These are phyloP conservation scores for Heterohyrax brucei DNA, from an alignment of 2,797 vertebrate species.

Conservation along the genomic window DNA sequence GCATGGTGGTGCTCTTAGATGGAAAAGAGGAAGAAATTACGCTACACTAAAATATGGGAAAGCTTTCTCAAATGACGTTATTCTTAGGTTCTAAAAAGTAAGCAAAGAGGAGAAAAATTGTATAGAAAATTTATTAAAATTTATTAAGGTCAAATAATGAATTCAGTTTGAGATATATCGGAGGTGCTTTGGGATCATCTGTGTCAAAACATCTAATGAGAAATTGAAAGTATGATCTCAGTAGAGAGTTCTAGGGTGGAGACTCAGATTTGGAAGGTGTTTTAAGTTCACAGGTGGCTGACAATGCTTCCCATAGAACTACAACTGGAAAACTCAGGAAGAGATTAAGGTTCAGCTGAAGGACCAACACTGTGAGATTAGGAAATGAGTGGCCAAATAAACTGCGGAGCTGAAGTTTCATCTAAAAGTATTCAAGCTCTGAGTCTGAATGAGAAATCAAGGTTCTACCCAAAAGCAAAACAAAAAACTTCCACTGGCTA, in stretches of 20 bases:
- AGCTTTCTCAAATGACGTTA: slow-evolving; percentile 1
- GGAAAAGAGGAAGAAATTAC: not conserved
- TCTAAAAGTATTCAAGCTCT: not conserved
- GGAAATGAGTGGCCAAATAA: not conserved
- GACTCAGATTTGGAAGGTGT: not conserved
- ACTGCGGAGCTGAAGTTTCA: not conserved
- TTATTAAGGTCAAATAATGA: not conserved
- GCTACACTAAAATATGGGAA: not conserved
- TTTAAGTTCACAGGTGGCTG: not conserved
- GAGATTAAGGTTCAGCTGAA: not conserved
- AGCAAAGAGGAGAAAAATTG: not conserved
- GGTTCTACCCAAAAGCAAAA: not conserved
- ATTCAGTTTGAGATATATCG: not conserved
- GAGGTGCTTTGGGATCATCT: not conserved
- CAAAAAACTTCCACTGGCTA: too few species aligned
- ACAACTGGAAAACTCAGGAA: not conserved
- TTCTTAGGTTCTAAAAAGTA: slow-evolving; percentile 21
- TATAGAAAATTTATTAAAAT: slow-evolving; percentile 45
- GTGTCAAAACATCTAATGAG: not conserved
- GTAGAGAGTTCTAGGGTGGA: not conserved
- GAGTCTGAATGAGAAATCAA: not conserved
- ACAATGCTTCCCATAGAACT: not conserved
- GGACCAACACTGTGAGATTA: not conserved
- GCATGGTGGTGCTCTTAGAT: too few species aligned
- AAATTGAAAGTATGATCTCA: not conserved